Conservation (phyloP, 2,797 vertebrate species). For the Selene dorsalis region DNA sequence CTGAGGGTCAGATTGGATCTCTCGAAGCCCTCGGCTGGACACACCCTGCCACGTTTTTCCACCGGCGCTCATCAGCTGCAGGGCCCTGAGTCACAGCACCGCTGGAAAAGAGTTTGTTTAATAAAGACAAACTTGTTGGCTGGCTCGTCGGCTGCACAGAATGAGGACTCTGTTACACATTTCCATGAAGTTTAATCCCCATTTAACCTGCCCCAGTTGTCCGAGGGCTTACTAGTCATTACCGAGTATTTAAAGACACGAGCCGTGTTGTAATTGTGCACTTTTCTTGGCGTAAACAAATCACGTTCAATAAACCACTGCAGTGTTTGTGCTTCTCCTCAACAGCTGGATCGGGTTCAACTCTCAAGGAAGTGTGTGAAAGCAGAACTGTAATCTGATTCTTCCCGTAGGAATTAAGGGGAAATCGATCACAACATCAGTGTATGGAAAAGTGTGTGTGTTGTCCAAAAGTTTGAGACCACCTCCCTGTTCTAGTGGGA, state of each 20-base stretch:
- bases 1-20: neutral
- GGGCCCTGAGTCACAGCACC: constrained; percentile 42
- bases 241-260: neutral
- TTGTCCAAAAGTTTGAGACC: too few relatives aligned
- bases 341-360: neutral
- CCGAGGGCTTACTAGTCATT: constrained; percentile 4
- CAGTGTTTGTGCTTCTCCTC: neutral
- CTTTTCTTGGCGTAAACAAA: constrained; percentile 4
- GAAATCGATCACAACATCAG: constrained; percentile 30
- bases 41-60: constrained; percentile 15
- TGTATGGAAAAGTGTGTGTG: neutral
- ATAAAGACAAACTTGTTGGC: constrained; percentile 43
- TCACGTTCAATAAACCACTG: neutral
- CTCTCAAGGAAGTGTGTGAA: neutral
- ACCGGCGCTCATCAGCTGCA: neutral
- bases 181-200: constrained; percentile 11
- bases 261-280: neutral
- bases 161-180: constrained; percentile 11
- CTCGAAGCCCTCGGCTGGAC: neutral
- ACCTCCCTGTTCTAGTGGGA: too few relatives aligned
- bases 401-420: constrained; percentile 36
- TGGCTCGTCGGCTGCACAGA: constrained; percentile 21
- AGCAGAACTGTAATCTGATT: constrained; percentile 46
- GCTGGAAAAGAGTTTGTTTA: constrained; percentile 24
- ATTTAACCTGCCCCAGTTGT: constrained; percentile 18